Conservation (phyloP, 2,113 vertebrate genomes). For the Phainopepla nitens region DNA sequence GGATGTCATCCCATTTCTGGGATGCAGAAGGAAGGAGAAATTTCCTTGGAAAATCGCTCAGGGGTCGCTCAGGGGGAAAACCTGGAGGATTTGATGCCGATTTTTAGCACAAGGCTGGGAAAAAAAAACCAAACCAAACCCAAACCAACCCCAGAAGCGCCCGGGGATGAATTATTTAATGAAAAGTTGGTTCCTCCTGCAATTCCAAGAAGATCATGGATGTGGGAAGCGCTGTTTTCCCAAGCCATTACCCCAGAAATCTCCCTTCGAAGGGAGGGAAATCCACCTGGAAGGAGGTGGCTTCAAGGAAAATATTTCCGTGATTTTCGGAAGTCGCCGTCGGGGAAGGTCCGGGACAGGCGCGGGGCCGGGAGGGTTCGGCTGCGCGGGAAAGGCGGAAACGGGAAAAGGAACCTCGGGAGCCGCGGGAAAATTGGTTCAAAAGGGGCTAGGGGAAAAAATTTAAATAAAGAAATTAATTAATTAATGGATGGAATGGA, state of each 20-base stretch:
- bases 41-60: neutral
- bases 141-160: neutral
- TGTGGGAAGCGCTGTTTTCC: neutral
- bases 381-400: neutral
- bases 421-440: neutral
- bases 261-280: slow-evolving; percentile 54
- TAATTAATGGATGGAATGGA: no score
- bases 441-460: neutral
- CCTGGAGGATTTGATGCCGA: neutral
- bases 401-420: neutral
- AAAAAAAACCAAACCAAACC: neutral
- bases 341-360: neutral
- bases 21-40: accelerated
- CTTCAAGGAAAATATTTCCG: neutral
- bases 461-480: accelerated
- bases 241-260: slow-evolving; percentile 45
- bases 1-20: neutral
- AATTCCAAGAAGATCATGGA: neutral
- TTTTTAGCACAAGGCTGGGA: neutral
- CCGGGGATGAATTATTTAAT: neutral
- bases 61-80: neutral
- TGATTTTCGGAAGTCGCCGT: neutral
- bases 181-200: slow-evolving; percentile 10
- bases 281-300: slow-evolving; percentile 43
- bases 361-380: neutral